Evolutionary conservation across 2,797 vertebrate genomes (phyloP).

Genomic region (Tokudaia tokunoshimensis): DNA sequence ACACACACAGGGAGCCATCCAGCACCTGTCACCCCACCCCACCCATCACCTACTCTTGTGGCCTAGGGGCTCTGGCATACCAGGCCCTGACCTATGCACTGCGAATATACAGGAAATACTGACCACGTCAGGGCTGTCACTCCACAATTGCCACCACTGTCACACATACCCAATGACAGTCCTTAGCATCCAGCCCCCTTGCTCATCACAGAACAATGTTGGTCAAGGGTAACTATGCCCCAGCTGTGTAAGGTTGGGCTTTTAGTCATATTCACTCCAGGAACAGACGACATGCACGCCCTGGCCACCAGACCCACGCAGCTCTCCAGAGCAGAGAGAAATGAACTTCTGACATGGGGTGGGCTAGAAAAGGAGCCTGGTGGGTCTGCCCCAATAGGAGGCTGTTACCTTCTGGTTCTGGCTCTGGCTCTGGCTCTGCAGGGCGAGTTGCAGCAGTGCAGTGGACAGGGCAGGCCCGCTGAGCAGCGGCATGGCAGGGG

Average conservation of each 20-base stretch:
- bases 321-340: not conserved
- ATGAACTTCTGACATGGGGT: not conserved
- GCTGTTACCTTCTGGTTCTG: constrained; percentile 92
- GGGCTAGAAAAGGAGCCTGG: not conserved
- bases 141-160: not conserved
- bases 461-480: constrained; percentile 92
- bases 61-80: not conserved
- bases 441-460: constrained; percentile 93
- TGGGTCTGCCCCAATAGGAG: not conserved
- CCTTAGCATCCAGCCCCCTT: not conserved
- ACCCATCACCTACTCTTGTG: not conserved
- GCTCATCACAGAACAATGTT: not conserved
- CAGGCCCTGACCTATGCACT: not conserved
- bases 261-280: not conserved
- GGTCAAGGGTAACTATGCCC: not conserved
- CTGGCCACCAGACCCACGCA: not conserved
- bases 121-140: not conserved
- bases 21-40: not conserved
- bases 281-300: not conserved
- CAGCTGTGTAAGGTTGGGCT: not conserved
- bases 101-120: not conserved
- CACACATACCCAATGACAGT: not conserved
- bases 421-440: constrained; percentile 92
- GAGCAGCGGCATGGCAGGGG: constrained; percentile 92
- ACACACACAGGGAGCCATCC: not conserved